These are phyloP conservation scores for Bombus soroeensis DNA, from an alignment of 1,140 invertebrate species.

Conservation along the genomic window DNA sequence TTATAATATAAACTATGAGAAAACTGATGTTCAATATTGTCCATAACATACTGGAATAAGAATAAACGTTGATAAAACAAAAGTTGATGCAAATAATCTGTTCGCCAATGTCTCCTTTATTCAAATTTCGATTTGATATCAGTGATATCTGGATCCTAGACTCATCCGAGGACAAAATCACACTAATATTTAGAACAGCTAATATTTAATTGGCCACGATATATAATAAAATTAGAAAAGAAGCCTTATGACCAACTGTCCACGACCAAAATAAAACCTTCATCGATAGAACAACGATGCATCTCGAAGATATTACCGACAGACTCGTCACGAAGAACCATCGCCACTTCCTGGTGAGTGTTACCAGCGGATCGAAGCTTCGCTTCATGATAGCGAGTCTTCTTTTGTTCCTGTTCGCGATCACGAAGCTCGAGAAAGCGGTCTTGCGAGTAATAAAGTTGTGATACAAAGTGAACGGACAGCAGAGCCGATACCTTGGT, in stretches of 20 bases:
- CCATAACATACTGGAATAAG: not conserved
- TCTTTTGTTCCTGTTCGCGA: not conserved
- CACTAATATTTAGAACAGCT: not conserved
- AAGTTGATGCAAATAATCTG: not conserved
- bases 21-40: not conserved
- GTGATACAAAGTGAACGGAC: not conserved
- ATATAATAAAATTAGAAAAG: not conserved
- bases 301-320: not conserved
- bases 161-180: not conserved
- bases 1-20: not conserved
- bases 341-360: constrained; percentile 56
- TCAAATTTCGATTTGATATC: not conserved
- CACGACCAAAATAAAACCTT: not conserved
- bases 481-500: no score
- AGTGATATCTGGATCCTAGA: no score
- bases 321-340: not conserved
- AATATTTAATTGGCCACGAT: not conserved
- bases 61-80: constrained; percentile 2
- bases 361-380: not conserved
- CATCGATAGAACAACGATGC: not conserved
- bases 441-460: not conserved
- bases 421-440: not conserved
- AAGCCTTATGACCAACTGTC: not conserved
- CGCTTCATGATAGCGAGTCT: not conserved
- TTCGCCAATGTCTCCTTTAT: not conserved